A percentile compares a stretch with the other conserved stretches of the same genome.
Evolutionary conservation across 2,113 vertebrate species (phyloP).

Genomic region (Orientallactaga bullata): DNA sequence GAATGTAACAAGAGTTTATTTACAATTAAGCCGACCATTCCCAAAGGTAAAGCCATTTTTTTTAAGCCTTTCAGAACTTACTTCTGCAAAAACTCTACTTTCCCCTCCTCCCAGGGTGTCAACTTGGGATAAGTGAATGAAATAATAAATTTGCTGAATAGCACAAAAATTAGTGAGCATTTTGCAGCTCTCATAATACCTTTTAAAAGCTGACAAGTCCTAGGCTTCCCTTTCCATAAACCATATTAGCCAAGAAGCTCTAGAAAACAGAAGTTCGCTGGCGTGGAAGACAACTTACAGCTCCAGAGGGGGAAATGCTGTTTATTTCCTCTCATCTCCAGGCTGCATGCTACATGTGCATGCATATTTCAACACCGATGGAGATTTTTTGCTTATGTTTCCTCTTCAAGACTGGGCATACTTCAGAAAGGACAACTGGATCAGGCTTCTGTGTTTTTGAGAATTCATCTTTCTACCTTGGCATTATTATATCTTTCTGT

Average conservation of each 20-base stretch:
- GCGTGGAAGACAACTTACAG: background rate
- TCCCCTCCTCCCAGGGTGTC: background rate
- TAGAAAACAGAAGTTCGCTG: background rate
- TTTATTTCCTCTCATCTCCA: background rate
- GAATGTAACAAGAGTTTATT: slow-evolving; percentile 52
- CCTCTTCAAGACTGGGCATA: background rate
- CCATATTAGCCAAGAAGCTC: background rate
- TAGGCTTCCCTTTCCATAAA: background rate
- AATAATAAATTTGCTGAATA: slow-evolving; percentile 64
- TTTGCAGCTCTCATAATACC: background rate
- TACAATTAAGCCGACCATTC: slow-evolving; percentile 61
- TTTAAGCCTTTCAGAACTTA: slow-evolving; percentile 63
- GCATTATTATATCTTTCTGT: background rate
- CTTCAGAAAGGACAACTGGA: background rate
- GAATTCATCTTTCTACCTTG: background rate
- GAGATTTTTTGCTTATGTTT: background rate
- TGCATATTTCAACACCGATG: background rate
- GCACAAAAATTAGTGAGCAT: slow-evolving; percentile 6
- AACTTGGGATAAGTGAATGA: slow-evolving; percentile 55
- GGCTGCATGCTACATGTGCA: background rate
- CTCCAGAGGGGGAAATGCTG: background rate
- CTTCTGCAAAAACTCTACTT: slow-evolving; percentile 56
- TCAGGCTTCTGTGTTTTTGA: background rate
- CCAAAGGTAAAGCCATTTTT: slow-evolving; percentile 67
- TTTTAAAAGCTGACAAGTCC: background rate